These are phyloP conservation scores for Molanna angustata DNA, from an alignment of 2,888 invertebrate genomes.

Conservation along the genomic window DNA sequence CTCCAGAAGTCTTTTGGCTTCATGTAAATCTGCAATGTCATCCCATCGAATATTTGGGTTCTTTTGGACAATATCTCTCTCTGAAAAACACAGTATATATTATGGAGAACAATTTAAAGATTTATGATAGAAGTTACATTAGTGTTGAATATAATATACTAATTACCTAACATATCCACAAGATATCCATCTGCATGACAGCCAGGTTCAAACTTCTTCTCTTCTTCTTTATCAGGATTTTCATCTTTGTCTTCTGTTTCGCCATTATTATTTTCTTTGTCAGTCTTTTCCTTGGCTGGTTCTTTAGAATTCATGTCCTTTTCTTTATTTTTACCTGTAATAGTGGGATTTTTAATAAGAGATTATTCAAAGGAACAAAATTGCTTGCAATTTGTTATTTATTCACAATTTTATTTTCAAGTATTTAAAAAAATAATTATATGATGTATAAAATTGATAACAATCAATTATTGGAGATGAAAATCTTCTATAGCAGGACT, in stretches of 20 bases:
- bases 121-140: too few relatives aligned
- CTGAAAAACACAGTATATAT: constrained; percentile 48
- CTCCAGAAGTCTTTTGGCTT: constrained; percentile 87
- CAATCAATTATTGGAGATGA: too few relatives aligned
- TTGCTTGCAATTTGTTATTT: too few relatives aligned
- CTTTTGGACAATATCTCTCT: constrained; percentile 95
- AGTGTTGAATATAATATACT: constrained; percentile 2
- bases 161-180: constrained; percentile 81
- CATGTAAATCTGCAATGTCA: constrained; percentile 86
- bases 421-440: too few relatives aligned
- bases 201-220: constrained; percentile 81
- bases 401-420: too few relatives aligned
- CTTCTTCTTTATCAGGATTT: constrained; percentile 57
- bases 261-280: constrained; percentile 60
- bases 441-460: too few relatives aligned
- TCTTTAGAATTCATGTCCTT: constrained; percentile 40
- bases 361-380: too few relatives aligned
- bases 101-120: background rate
- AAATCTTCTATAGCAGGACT: too few relatives aligned
- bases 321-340: constrained; percentile 20
- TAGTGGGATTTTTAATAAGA: too few relatives aligned
- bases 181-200: constrained; percentile 83
- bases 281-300: constrained; percentile 43
- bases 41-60: constrained; percentile 96
- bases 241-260: constrained; percentile 63